Conservation (phyloP, 2,113 vertebrate species). For the Xiphophorus maculatus region DNA sequence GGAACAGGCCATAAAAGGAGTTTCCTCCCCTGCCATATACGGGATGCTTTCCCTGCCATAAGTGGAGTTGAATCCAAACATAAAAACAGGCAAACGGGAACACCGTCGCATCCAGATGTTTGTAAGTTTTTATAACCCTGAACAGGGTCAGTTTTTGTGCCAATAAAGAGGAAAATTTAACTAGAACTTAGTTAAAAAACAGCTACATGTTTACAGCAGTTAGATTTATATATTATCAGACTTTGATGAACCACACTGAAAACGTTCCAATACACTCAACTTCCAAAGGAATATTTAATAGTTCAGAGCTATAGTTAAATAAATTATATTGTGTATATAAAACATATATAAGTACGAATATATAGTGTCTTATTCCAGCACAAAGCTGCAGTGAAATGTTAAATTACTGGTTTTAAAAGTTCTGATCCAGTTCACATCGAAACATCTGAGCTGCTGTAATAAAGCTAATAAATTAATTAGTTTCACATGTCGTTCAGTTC, state of each 20-base stretch:
- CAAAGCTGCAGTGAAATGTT: not conserved
- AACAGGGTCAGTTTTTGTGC: not conserved
- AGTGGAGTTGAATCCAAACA: conserved; percentile 51
- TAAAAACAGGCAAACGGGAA: not conserved
- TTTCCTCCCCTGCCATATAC: conserved; percentile 67
- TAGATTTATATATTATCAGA: not conserved
- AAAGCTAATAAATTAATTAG: not conserved
- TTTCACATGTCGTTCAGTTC: not conserved
- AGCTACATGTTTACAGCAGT: not conserved
- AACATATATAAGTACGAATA: not conserved
- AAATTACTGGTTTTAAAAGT: not conserved
- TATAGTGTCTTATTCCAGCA: not conserved
- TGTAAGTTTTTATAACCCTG: not conserved
- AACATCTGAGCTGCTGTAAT: not conserved
- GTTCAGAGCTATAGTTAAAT: not conserved
- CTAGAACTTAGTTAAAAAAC: not conserved
- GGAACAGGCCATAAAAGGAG: conserved; percentile 64
- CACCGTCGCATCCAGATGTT: not conserved
- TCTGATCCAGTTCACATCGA: not conserved
- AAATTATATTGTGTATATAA: not conserved
- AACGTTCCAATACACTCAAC: too few relatives aligned
- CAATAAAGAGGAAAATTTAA: not conserved
- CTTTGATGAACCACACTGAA: not conserved
- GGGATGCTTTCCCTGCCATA: conserved; percentile 63
- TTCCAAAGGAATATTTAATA: not conserved